Conservation (phyloP, 2,888 invertebrate species). For the Panopea generosa region DNA sequence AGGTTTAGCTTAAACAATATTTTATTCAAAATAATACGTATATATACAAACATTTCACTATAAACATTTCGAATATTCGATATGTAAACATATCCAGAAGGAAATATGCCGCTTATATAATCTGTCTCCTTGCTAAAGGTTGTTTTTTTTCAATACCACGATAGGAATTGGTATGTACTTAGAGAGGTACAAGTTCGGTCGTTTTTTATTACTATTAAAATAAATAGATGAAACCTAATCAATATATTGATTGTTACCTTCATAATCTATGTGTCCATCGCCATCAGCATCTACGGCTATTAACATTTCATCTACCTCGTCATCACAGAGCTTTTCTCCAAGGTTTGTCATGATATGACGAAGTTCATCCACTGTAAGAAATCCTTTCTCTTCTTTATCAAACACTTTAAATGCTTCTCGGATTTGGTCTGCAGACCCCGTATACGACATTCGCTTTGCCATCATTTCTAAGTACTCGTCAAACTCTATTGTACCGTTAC, state of each 20-base stretch:
- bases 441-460: conserved; percentile 47
- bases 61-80: too few relatives aligned
- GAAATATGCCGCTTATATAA: too few relatives aligned
- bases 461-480: conserved; percentile 59
- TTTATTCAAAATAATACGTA: too few relatives aligned
- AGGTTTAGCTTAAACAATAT: too few relatives aligned
- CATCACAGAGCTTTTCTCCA: conserved; percentile 51
- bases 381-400: conserved; percentile 42
- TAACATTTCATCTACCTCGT: conserved; percentile 64
- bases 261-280: conserved; percentile 58
- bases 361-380: conserved; percentile 47
- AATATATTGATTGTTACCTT: conserved; percentile 55
- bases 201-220: too few relatives aligned
- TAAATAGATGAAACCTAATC: too few relatives aligned
- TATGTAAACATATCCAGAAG: too few relatives aligned
- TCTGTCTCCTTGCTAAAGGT: too few relatives aligned
- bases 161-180: too few relatives aligned
- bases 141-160: too few relatives aligned
- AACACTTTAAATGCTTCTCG: conserved; percentile 60
- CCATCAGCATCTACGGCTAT: conserved; percentile 58
- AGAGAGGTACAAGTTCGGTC: too few relatives aligned
- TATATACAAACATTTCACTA: too few relatives aligned
- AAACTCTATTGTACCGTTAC: conserved; percentile 58
- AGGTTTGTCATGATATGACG: conserved; percentile 59
- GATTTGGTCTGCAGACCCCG: conserved; percentile 55